Base-by-base conservation (phyloP, 2,797 vertebrate species). In the Peromyscus melanophrys region DNA sequence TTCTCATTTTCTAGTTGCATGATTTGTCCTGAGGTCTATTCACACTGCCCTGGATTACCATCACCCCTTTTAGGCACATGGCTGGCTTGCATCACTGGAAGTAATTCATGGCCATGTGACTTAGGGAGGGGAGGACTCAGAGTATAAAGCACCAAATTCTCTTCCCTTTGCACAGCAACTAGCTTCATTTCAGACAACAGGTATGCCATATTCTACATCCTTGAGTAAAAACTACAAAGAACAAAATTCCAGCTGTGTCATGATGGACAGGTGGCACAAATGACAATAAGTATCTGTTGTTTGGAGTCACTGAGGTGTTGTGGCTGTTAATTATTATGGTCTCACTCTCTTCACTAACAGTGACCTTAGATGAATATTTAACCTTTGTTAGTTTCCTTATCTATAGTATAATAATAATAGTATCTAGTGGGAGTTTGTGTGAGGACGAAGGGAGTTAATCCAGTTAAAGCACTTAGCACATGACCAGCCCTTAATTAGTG, bases 381-480 rank as follows among this genome's bases (percentile, higher is more conserved):
- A 81, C 49, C 65, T 92, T n/a, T 84, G 43, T 69, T 80, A 92
- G 55, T 88, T 84, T 94, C 40, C 29, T 93, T 96, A 71, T 89
- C 65, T 92, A 19, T 43, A 59, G 61, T 14, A 93, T 49, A 46
- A 82, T 52, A 88, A 91, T 82, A 90, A 77, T 83, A 75, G 52
- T 57, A 63, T 14, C 34, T 85, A 27, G 14, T 89, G 21, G 25
- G 81, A 6, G 25, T 85, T 96, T 43, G 11, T 57, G 1, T 94
- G 77, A 77, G 63, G 10, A 57, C 61, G 52, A 37, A 91, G 69
- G 69, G 16, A 93, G 49, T 87, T 93, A 87, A 84, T 92, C 63
- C 49, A 88, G 40, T 81, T 93, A 93, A 96, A 95, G 61, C 55
- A 92, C n/a, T 95, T 83, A 93, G 69, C 57, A 87, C 8, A 13